Evolutionary conservation across 2,888 invertebrate genomes (phyloP), one percentile per base, ranked within the genome.

Genomic region (Priocnemis perturbator): DNA sequence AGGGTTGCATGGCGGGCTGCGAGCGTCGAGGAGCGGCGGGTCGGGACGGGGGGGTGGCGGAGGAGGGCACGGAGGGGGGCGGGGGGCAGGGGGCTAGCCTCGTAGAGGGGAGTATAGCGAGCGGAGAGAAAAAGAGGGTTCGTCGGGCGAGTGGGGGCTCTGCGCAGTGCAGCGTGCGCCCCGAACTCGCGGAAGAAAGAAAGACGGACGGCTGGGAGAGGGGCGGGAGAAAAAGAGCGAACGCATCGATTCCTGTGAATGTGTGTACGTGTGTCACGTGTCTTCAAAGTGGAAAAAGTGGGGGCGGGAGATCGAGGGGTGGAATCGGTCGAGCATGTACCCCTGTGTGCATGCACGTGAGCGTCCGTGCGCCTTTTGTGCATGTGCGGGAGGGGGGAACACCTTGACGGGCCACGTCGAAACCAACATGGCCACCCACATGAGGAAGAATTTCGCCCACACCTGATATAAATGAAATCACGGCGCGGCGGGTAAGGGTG

Each of bases 131-230:
- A 73, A 70, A 62, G 71, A 37, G 74, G 78, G 67, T 72, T 70
- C 78, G 72, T 72, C 64, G 69, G 77, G 81, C 70, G 70, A 73
- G 80, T 76, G 76, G 79, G 79, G 78, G 72, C 76, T 72, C 80
- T 87, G 87, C 87, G 88, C 86, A 85, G 87, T 87, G 88, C 88
- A 87, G 82, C 82, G 77, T 87, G 87, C 87, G 88, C 87, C 56
- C 14, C 45, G 56, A 15, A 30, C 37, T 30, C 56, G 11, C 56
- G 56, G 53, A 53, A 55, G 55, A 23, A 17, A 23, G 7, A 53
- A 26, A 55, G 17, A 56, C 26, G 30, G 15, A 44, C 5, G 50
- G 14, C 5, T 17, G 58, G 15, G 45, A 62, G 66, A 57, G 30
- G 30, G 15, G 30, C 23, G 56, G 30, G 30, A 30, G 37, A 23